Evolutionary conservation across 2,797 vertebrate genomes (phyloP).

Genomic region (Champsocephalus esox): DNA sequence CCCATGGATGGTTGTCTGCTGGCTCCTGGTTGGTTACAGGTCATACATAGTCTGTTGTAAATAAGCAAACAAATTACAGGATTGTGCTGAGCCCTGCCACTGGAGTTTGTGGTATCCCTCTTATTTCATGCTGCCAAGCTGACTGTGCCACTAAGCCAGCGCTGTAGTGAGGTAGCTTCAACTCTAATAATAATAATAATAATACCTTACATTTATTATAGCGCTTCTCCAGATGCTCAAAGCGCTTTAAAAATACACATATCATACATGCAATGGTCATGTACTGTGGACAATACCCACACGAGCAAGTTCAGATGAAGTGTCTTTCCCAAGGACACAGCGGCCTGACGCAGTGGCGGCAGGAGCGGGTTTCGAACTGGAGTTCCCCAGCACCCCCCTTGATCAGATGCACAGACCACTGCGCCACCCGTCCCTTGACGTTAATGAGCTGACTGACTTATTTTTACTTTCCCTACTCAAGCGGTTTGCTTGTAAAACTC

Average conservation of each 20-base stretch:
- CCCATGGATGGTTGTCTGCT: slow-evolving; percentile 66
- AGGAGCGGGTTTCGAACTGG: no score
- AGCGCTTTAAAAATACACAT: no score
- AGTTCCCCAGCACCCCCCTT: no score
- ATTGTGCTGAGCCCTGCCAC: slow-evolving; percentile 62
- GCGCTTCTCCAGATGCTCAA: no score
- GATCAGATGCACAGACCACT: no score
- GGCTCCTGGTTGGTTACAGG: slow-evolving; percentile 73
- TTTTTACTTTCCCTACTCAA: slow-evolving; percentile 31
- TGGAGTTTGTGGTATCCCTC: slow-evolving; percentile 72
- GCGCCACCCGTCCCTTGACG: no score
- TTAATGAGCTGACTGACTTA: slow-evolving; percentile 39
- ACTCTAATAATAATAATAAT: slow-evolving; percentile 6
- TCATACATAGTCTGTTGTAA: slow-evolving; percentile 75
- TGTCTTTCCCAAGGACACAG: no score
- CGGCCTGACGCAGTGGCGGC: no score
- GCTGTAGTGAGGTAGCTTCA: slow-evolving; percentile 48
- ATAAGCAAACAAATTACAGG: slow-evolving; percentile 81
- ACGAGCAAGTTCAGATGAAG: no score
- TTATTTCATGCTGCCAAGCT: slow-evolving; percentile 71
- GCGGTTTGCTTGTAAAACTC: slow-evolving; percentile 30
- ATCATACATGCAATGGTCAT: no score
- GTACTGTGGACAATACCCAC: no score
- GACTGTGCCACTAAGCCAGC: slow-evolving; percentile 61
- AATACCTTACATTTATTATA: no score